These are phyloP conservation scores for Limosa lapponica DNA, from an alignment of 2,797 vertebrate genomes.

Conservation along the genomic window DNA sequence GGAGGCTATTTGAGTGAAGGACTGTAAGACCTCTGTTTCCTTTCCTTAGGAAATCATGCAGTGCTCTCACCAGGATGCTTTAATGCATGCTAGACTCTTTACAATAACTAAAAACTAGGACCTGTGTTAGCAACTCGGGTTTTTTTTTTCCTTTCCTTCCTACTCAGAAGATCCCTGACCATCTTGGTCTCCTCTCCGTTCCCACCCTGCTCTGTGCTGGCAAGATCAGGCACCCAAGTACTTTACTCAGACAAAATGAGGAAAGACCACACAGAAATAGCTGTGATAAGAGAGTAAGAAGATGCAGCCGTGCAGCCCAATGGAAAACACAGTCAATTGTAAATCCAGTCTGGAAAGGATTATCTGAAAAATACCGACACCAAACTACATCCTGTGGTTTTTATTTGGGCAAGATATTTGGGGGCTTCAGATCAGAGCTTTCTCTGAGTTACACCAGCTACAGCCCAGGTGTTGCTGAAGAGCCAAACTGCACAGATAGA, in stretches of 20 bases:
- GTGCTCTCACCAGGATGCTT: neutral
- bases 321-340: neutral
- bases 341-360: neutral
- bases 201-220: neutral
- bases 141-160: neutral
- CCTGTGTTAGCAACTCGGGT: neutral
- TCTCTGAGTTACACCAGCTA: neutral
- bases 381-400: neutral
- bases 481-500: neutral
- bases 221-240: neutral
- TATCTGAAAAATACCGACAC: neutral
- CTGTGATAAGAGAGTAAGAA: neutral
- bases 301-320: neutral
- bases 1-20: neutral
- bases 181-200: neutral
- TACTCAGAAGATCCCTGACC: neutral
- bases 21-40: neutral
- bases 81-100: neutral
- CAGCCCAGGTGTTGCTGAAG: neutral
- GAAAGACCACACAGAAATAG: neutral
- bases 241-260: neutral
- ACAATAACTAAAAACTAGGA: neutral
- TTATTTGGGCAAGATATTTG: neutral
- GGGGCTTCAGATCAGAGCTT: neutral
- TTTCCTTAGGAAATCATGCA: neutral